phyloP scores from a whole-genome alignment of 2,888 invertebrate species.

The Drosophila sordidula region DNA sequence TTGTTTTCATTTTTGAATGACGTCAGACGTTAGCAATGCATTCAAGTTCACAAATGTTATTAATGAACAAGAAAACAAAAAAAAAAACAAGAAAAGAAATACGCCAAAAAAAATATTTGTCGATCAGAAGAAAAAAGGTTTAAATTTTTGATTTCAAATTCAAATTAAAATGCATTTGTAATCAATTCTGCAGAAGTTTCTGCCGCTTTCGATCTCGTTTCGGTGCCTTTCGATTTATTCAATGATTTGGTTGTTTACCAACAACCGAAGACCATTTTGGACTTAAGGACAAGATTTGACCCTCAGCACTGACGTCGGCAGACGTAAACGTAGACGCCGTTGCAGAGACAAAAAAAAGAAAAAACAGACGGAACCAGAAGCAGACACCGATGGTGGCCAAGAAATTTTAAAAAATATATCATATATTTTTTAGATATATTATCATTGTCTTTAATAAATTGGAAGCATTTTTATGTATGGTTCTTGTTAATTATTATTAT shows the following conservation, averaged over 20 bases:
- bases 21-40: slow-evolving; percentile 22
- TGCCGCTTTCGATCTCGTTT: slow-evolving; percentile 40
- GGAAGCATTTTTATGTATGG: background rate
- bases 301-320: slow-evolving; percentile 42
- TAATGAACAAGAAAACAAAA: slow-evolving; percentile 27
- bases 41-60: slow-evolving; percentile 58
- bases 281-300: slow-evolving; percentile 76
- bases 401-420: slow-evolving; percentile 50
- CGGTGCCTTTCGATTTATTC: slow-evolving; percentile 48
- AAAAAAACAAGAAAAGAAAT: background rate
- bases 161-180: slow-evolving; percentile 60
- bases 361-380: slow-evolving; percentile 34
- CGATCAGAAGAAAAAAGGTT: slow-evolving; percentile 6
- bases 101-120: slow-evolving; percentile 1
- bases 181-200: slow-evolving; percentile 56
- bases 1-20: slow-evolving; percentile 21
- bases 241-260: slow-evolving; percentile 39
- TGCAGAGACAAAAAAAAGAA: slow-evolving; percentile 2
- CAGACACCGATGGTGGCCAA: slow-evolving; percentile 28
- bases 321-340: slow-evolving; percentile 22
- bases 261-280: slow-evolving; percentile 41
- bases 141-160: slow-evolving; percentile 29
- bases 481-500: background rate
- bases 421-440: background rate
- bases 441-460: background rate